Percentiles rank a stretch among this genome's conserved stretches.
Conservation (phyloP, 2,113 vertebrate species). For the Sisor rabdophorus region DNA sequence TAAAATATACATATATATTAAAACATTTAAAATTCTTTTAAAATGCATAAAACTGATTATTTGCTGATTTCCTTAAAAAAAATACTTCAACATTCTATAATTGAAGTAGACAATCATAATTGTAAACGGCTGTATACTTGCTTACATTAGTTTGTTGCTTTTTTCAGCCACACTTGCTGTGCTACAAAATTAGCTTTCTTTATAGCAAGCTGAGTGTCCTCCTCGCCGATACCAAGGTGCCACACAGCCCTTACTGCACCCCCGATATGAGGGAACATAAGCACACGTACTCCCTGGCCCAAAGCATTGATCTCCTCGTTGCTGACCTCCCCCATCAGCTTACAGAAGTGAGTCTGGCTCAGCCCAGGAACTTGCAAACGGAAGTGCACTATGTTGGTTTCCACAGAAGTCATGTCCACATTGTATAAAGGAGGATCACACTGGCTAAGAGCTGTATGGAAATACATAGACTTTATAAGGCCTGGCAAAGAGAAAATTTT, state of each 20-base stretch:
- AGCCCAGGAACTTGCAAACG: slow-evolving; percentile 32
- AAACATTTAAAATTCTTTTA: too few species aligned
- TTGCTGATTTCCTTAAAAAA: not conserved
- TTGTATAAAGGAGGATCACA: slow-evolving; percentile 65
- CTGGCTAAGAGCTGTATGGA: slow-evolving; percentile 55
- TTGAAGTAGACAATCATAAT: not conserved
- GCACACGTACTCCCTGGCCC: slow-evolving; percentile 61
- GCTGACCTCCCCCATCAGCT: slow-evolving; percentile 59
- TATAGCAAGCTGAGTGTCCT: slow-evolving; percentile 69
- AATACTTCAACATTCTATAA: not conserved
- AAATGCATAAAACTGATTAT: too few species aligned
- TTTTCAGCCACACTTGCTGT: slow-evolving; percentile 44
- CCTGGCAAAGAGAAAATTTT: not conserved
- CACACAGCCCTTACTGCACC: slow-evolving; percentile 64
- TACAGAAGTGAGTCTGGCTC: slow-evolving; percentile 68
- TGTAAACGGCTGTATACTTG: not conserved
- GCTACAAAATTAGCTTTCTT: slow-evolving; percentile 75
- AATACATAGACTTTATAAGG: not conserved
- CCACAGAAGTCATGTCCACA: slow-evolving; percentile 60
- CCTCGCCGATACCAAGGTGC: slow-evolving; percentile 70
- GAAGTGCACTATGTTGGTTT: slow-evolving; percentile 79
- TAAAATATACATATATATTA: too few species aligned
- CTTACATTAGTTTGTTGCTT: slow-evolving; percentile 34
- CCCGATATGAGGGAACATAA: slow-evolving; percentile 68
- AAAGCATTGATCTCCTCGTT: slow-evolving; percentile 62